Percentiles rank a stretch among this genome's conserved stretches.
phyloP scores from a whole-genome alignment of 2,888 invertebrate species.

The Tiphia femorata region DNA sequence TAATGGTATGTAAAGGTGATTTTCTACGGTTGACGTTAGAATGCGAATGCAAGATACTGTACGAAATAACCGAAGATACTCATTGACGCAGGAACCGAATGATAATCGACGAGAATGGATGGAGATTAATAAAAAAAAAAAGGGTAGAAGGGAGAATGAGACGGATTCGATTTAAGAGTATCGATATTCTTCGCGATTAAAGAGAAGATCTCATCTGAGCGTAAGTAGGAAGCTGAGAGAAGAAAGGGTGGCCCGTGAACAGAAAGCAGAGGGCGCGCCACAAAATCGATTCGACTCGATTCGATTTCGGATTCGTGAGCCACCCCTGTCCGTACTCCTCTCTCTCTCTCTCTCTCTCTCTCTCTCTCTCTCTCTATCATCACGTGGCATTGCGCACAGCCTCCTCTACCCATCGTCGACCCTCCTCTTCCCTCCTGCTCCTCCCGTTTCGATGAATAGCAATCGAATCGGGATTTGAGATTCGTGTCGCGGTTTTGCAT shows the following conservation, averaged over 20 bases:
- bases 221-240: no score
- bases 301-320: conserved; percentile 29
- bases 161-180: no score
- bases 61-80: no score
- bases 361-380: background rate
- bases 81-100: no score
- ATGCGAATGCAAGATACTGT: no score
- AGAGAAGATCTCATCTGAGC: no score
- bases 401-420: background rate
- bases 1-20: no score
- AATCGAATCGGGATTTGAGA: conserved; percentile 50
- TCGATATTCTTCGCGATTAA: no score
- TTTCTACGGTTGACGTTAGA: no score
- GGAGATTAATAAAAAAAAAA: background rate
- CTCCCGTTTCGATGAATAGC: conserved; percentile 33
- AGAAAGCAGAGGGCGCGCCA: conserved; percentile 6
- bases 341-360: conserved; percentile 1
- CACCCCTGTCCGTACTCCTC: conserved; percentile 4
- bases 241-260: no score
- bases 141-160: conserved; percentile 3
- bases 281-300: conserved; percentile 45
- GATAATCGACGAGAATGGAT: no score
- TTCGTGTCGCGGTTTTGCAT: conserved; percentile 54
- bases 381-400: background rate
- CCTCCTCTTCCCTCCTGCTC: background rate